phyloP scores from a whole-genome alignment of 1,140 invertebrate genomes.

The Heliothis virescens region DNA sequence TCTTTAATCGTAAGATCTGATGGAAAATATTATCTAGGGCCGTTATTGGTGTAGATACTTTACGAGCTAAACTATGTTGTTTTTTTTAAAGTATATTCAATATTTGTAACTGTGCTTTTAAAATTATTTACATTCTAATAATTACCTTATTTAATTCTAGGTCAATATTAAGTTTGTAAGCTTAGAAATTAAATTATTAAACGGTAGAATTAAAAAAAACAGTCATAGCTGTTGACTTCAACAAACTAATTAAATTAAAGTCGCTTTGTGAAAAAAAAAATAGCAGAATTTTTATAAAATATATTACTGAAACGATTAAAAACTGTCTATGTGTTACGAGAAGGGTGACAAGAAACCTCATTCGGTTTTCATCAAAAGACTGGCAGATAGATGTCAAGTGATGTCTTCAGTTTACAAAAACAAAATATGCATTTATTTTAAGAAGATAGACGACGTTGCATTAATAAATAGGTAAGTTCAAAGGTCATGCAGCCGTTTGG shows the following conservation, averaged over 20 bases:
- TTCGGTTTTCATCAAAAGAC: too few species aligned
- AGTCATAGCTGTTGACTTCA: neutral
- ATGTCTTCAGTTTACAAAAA: too few species aligned
- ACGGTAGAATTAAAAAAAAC: neutral
- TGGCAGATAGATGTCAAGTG: too few species aligned
- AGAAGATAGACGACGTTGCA: neutral
- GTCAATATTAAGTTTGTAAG: slow-evolving; percentile 3
- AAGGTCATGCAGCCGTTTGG: too few species aligned
- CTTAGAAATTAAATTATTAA: neutral
- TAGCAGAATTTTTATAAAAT: too few species aligned
- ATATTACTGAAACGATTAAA: too few species aligned
- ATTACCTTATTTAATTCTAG: neutral
- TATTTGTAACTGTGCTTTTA: too few species aligned
- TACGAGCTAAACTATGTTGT: neutral
- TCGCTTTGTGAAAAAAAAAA: too few species aligned
- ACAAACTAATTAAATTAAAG: neutral
- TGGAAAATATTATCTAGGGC: neutral
- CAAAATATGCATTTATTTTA: too few species aligned
- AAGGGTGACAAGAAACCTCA: too few species aligned
- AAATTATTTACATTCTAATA: too few species aligned
- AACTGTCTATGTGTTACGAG: too few species aligned
- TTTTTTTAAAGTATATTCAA: neutral
- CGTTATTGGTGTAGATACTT: neutral
- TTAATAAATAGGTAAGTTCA: neutral
- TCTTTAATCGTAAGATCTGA: slow-evolving; percentile 46